Percentiles rank a stretch among this genome's conserved stretches.
Evolutionary conservation across 2,797 vertebrate genomes (phyloP).

Genomic region (Eulemur rubriventer): DNA sequence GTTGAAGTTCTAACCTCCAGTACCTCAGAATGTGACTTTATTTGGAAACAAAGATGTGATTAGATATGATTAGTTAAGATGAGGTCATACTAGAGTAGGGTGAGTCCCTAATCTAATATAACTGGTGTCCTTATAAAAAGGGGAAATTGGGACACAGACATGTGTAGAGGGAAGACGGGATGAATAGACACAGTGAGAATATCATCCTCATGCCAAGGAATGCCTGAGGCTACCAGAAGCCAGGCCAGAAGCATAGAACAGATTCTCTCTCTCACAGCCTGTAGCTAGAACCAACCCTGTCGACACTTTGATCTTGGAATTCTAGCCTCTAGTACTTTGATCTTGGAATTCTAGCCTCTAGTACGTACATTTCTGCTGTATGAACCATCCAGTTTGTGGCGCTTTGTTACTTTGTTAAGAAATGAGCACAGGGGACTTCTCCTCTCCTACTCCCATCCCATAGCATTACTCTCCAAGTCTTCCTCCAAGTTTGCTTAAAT

Average conservation of each 20-base stretch:
- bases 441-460: neutral
- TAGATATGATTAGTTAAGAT: neutral
- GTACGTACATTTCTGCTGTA: no score
- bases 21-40: neutral
- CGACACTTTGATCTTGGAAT: neutral
- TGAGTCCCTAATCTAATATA: neutral
- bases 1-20: neutral
- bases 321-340: neutral
- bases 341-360: neutral
- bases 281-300: neutral
- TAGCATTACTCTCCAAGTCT: neutral
- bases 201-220: neutral
- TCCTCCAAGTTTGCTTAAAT: neutral
- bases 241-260: neutral
- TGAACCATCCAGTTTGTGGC: neutral
- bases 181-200: neutral
- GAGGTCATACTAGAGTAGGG: neutral
- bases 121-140: neutral
- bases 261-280: neutral
- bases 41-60: neutral
- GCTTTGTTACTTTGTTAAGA: neutral
- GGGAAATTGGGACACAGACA: neutral
- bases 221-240: neutral
- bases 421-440: neutral
- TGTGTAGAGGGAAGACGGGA: neutral